phyloP scores from a whole-genome alignment of 2,797 vertebrate genomes.

The Eulemur albifrons region DNA sequence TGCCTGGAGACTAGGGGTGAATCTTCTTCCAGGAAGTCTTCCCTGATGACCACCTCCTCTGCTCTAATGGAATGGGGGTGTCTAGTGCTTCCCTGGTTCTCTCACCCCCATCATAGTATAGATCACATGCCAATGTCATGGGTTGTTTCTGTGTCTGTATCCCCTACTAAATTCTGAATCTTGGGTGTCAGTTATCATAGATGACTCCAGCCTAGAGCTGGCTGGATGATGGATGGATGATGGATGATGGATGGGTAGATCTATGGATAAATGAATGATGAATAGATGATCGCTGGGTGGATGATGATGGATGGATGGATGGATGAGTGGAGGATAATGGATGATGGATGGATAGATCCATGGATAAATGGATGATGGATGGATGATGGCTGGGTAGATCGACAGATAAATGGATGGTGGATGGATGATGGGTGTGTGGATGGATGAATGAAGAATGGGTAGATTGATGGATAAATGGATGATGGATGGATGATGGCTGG shows the following conservation, averaged over 20 bases:
- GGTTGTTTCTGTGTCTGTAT: not conserved
- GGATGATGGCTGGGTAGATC: too few species aligned
- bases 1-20: accelerated
- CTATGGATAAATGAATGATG: not conserved
- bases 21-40: not conserved
- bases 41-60: not conserved
- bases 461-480: too few species aligned
- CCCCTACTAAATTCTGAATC: not conserved
- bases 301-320: too few species aligned
- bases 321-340: too few species aligned
- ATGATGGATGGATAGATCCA: too few species aligned
- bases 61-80: accelerated
- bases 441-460: not conserved
- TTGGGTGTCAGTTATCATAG: not conserved
- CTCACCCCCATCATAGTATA: not conserved
- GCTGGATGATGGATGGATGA: not conserved
- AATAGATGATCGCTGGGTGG: too few species aligned
- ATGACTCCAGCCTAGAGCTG: not conserved
- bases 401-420: too few species aligned
- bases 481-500: not conserved
- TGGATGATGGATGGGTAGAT: accelerated
- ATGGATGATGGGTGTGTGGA: too few species aligned
- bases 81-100: not conserved
- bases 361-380: not conserved
- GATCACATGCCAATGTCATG: accelerated